Conservation (phyloP, 1,140 invertebrate genomes). For the Eufriesea mexicana region DNA sequence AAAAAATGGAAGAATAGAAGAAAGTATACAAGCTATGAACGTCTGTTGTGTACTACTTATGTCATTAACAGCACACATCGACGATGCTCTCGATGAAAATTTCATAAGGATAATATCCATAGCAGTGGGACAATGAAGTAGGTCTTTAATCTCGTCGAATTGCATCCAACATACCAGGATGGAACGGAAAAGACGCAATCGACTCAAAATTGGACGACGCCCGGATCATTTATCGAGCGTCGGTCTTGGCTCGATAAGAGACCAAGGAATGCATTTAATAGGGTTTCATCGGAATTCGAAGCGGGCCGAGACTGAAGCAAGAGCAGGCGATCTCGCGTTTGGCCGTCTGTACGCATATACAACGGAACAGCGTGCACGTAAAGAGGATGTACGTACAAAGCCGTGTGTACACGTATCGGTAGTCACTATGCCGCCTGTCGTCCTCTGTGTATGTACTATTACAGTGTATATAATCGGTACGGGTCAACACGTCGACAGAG, state of each 20-base stretch:
- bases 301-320: not conserved
- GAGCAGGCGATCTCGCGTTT: constrained; percentile 23
- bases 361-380: not conserved
- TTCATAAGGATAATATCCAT: too few species aligned
- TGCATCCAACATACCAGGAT: not conserved
- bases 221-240: not conserved
- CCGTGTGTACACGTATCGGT: constrained; percentile 54
- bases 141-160: not conserved
- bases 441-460: constrained; percentile 65
- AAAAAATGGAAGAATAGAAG: too few species aligned
- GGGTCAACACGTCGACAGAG: constrained; percentile 78
- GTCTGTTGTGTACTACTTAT: too few species aligned
- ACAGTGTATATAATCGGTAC: constrained; percentile 65
- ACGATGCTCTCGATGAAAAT: too few species aligned
- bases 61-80: too few species aligned
- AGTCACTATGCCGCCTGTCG: constrained; percentile 48
- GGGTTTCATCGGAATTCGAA: constrained; percentile 25
- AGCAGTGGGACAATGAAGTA: not conserved
- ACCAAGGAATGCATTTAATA: constrained; percentile 28
- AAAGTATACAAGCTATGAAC: too few species aligned
- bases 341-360: constrained; percentile 16
- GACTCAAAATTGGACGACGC: not conserved
- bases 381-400: constrained; percentile 48
- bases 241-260: not conserved
- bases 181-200: not conserved